Evolutionary conservation across 2,888 invertebrate genomes (phyloP).

Genomic region (Cryptosula pallasiana): DNA sequence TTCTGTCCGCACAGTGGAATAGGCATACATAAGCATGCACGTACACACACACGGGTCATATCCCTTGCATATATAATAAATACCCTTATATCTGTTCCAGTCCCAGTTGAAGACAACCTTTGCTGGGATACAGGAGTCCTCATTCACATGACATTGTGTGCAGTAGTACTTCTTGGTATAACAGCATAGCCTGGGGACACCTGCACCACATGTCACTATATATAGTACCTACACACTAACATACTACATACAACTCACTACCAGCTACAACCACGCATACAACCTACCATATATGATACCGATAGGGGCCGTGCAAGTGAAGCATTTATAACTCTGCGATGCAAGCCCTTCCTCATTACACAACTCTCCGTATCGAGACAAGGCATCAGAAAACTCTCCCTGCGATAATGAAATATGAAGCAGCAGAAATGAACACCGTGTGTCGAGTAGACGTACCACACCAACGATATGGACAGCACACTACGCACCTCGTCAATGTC

Average conservation of each 20-base stretch:
- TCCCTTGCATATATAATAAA: constrained; percentile 24
- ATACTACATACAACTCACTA: neutral
- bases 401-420: no score
- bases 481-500: constrained; percentile 6
- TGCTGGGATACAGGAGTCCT: constrained; percentile 76
- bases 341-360: constrained; percentile 72
- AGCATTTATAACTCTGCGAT: constrained; percentile 79
- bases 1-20: no score
- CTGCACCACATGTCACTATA: constrained; percentile 36
- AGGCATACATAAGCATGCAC: no score
- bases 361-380: constrained; percentile 39
- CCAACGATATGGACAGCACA: no score
- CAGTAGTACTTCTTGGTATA: constrained; percentile 88
- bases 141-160: constrained; percentile 76
- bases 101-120: constrained; percentile 92
- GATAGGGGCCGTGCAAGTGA: constrained; percentile 59
- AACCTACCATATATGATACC: constrained; percentile 41
- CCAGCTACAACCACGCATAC: neutral
- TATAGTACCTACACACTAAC: neutral
- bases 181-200: constrained; percentile 66
- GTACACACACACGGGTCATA: no score
- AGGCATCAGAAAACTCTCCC: neutral
- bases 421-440: no score
- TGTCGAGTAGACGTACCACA: no score
- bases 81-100: constrained; percentile 58